A percentile compares a stretch with the other conserved stretches of the same genome.
These are phyloP conservation scores for Callocephalon fimbriatum DNA, from an alignment of 2,113 vertebrate species.

Conservation along the genomic window DNA sequence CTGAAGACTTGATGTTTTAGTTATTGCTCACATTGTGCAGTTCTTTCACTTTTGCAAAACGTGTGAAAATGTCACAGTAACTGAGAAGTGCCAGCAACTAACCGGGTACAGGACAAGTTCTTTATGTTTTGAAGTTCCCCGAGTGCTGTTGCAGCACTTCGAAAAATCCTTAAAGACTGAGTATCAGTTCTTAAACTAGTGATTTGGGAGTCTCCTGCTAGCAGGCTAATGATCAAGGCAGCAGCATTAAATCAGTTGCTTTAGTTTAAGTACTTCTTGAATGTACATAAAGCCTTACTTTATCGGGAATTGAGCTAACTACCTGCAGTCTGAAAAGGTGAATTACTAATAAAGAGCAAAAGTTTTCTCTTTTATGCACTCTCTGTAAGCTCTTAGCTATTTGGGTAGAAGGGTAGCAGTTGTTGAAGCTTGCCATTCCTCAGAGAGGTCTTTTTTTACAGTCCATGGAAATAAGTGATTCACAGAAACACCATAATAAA, in stretches of 20 bases:
- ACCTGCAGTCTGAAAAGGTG: constrained; percentile 24
- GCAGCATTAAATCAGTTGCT: constrained; percentile 52
- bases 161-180: constrained; percentile 26
- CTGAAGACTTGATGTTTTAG: not conserved
- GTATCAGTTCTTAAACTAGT: constrained; percentile 22
- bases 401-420: not conserved
- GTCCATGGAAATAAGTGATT: not conserved
- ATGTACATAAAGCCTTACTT: constrained; percentile 34
- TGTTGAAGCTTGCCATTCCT: not conserved
- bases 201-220: constrained; percentile 51
- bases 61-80: not conserved
- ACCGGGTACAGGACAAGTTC: not conserved
- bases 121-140: constrained; percentile 13
- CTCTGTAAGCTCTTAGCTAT: not conserved
- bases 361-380: not conserved
- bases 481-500: not conserved
- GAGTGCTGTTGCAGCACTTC: constrained; percentile 54
- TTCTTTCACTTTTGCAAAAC: not conserved
- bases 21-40: not conserved
- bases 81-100: not conserved
- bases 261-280: constrained; percentile 48
- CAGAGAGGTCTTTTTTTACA: not conserved
- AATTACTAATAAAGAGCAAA: constrained; percentile 14
- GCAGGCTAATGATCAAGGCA: constrained; percentile 42
- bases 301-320: constrained; percentile 43